phyloP scores from a whole-genome alignment of 2,888 invertebrate species.

The Polydesmus complanatus region DNA sequence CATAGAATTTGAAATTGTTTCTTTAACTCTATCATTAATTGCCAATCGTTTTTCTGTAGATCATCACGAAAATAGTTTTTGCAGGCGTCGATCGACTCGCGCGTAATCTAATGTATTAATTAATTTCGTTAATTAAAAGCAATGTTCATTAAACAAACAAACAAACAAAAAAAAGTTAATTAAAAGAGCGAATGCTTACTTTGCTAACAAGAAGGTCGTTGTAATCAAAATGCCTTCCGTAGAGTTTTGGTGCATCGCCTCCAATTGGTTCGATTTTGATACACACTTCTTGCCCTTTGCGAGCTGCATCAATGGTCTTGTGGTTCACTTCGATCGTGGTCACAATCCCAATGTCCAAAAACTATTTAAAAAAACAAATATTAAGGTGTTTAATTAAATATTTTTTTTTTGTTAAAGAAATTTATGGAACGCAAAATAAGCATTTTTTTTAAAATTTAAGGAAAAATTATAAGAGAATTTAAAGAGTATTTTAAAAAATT shows the following conservation, averaged over 20 bases:
- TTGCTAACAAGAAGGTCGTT: constrained; percentile 86
- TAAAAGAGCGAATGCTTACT: constrained; percentile 26
- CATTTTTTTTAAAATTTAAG: too few relatives aligned
- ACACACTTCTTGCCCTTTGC: constrained; percentile 90
- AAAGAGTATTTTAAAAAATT: background rate
- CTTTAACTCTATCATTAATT: constrained; percentile 94
- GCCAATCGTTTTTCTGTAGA: constrained; percentile 92
- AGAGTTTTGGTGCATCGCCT: constrained; percentile 98
- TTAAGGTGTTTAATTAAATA: background rate
- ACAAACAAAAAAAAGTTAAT: background rate
- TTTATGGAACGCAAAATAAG: too few relatives aligned
- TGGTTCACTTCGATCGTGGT: constrained; percentile 93
- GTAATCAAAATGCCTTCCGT: constrained; percentile 94
- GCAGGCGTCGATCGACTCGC: constrained; percentile 97
- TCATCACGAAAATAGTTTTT: constrained; percentile 99
- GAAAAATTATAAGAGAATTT: background rate
- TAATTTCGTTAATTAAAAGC: background rate
- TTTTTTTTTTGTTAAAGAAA: constrained; percentile 5
- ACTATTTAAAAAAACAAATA: constrained; percentile 43
- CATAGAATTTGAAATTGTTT: constrained; percentile 91
- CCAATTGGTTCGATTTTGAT: constrained; percentile 93
- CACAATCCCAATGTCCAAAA: constrained; percentile 83
- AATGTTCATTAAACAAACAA: background rate
- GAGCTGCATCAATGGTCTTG: constrained; percentile 82
- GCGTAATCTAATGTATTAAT: constrained; percentile 59